Evolutionary conservation across 2,888 invertebrate species (phyloP).

Genomic region (Diploptera punctata): DNA sequence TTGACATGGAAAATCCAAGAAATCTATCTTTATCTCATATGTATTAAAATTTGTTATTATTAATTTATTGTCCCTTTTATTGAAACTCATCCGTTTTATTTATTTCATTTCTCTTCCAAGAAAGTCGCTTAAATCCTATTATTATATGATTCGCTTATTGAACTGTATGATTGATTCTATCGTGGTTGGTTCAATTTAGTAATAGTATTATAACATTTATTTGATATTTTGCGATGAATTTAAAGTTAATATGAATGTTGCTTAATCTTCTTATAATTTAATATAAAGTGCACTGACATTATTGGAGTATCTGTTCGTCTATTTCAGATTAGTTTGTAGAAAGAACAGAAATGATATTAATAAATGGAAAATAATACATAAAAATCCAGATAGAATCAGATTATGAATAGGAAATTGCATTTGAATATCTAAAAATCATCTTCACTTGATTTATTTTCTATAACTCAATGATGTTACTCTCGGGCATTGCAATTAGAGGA

Average conservation of each 20-base stretch:
- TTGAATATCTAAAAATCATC: background rate
- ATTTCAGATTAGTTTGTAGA: background rate
- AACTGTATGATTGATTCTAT: no score
- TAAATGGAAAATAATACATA: background rate
- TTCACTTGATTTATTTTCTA: background rate
- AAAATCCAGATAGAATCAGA: background rate
- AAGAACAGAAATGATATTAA: background rate
- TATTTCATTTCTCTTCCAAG: no score
- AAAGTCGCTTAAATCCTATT: no score
- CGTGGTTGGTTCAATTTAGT: background rate
- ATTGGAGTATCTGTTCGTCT: background rate
- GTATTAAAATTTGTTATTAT: no score
- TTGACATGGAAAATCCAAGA: no score
- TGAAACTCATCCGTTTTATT: no score
- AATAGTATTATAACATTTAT: no score
- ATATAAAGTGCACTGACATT: background rate
- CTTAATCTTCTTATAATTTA: background rate
- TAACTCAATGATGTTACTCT: background rate
- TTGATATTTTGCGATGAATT: no score
- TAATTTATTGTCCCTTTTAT: no score
- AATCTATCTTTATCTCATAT: no score
- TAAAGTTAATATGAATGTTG: background rate
- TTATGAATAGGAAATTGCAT: conserved; percentile 5
- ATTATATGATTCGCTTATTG: no score
- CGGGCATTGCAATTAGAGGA: background rate